Base-by-base conservation (phyloP, 2,888 invertebrate species). In the Platypus cylindrus region DNA sequence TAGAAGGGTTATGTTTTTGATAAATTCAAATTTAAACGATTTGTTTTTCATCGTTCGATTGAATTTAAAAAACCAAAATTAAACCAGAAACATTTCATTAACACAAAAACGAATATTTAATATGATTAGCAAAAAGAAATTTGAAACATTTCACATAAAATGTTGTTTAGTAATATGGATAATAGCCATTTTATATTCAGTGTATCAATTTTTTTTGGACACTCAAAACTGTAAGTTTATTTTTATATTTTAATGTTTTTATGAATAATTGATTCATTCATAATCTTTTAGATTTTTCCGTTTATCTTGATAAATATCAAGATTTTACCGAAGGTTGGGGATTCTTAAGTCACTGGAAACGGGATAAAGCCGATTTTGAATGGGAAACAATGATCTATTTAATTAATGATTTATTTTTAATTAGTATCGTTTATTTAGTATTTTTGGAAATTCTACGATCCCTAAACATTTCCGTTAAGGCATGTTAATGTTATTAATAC, bases 291-390 rank as follows among this genome's bases (percentile, higher is more conserved):
- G 66, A 57, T 56, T 67, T 66, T 46, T 38, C 47, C 34, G 45
- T 56, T 46, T 60, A 61, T 45, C 45, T 53, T 24, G 63, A 63
- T 51, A 38, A 53, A 25, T 66, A 64, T 46, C 52, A 55, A 34
- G 76, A 74, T 53, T 71, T 75, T 47, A 56, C 56, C 43, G 58
- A 63, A 32, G 75, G 77, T 18, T 75, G 75, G 75, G 48, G 50
- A 7, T 59, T 71, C 47, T 45, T 74, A 30, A 18, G 23, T 12
- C 56, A 62, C 17, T 63, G 69, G 47, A 66, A 66, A 41, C 70
- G 70, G 60, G 83, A 83, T 62, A 59, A 63, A 15, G 70, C 78
- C 13, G 82, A 83, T 60, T 63, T 68, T 51, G 83, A 83, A 63
- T 83, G 82, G 82, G 68, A 60, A 50, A 65, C 68, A 36, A 77